These are phyloP conservation scores for Tineola bisselliella DNA, from an alignment of 2,888 invertebrate genomes.

Conservation along the genomic window DNA sequence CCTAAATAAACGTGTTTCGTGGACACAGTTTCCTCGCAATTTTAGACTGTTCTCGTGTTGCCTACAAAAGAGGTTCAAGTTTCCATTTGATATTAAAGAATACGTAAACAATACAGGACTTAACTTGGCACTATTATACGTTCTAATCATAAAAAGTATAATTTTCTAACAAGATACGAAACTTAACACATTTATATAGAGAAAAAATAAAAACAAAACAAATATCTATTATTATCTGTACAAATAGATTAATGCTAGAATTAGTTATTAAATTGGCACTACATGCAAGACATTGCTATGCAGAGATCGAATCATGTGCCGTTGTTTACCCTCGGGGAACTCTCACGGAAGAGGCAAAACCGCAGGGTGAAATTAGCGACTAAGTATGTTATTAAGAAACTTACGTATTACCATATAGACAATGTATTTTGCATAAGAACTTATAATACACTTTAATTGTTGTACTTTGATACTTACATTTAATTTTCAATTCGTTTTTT, in stretches of 20 bases:
- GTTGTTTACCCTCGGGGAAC: neutral
- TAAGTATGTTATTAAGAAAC: neutral
- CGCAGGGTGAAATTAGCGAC: neutral
- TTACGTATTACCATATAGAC: neutral
- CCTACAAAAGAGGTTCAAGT: constrained; percentile 10
- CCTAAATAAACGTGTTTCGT: constrained; percentile 9
- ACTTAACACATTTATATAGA: too few relatives aligned
- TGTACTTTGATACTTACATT: too few relatives aligned
- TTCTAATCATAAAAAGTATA: neutral
- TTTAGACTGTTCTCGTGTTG: constrained; percentile 11
- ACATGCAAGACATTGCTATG: neutral
- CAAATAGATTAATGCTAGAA: too few relatives aligned
- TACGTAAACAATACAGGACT: neutral
- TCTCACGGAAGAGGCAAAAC: neutral
- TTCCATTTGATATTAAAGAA: constrained; percentile 6
- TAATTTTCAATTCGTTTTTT: too few relatives aligned
- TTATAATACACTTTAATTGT: neutral
- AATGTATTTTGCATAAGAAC: neutral
- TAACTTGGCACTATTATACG: neutral
- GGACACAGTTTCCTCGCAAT: constrained; percentile 12
- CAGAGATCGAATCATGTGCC: neutral
- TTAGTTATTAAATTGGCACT: too few relatives aligned
- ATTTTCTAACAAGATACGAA: too few relatives aligned
- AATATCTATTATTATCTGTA: too few relatives aligned
- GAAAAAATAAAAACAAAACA: too few relatives aligned